Conservation (phyloP, 1,140 invertebrate species). For the Neuroterus valhalla region DNA sequence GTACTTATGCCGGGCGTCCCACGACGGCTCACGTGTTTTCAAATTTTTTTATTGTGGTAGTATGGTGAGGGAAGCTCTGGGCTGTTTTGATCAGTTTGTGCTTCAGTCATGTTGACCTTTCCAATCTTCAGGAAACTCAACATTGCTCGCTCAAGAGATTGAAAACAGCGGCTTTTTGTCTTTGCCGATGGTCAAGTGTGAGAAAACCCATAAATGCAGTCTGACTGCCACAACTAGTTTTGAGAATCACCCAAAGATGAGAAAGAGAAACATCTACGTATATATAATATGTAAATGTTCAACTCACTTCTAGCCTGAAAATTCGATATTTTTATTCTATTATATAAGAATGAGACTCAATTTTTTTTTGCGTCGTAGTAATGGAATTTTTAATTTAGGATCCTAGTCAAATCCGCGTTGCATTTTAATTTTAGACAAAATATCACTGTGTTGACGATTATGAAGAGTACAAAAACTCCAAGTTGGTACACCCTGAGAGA, state of each 20-base stretch:
- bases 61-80: too few species aligned
- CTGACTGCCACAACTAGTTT: background rate
- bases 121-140: too few species aligned
- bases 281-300: background rate
- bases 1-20: too few species aligned
- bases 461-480: background rate
- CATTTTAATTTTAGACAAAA: background rate
- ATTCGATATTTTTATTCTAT: background rate
- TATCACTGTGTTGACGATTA: background rate
- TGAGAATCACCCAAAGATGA: background rate
- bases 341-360: background rate
- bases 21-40: too few species aligned
- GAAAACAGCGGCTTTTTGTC: too few species aligned
- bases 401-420: background rate
- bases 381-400: background rate
- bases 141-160: too few species aligned
- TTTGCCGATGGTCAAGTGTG: background rate
- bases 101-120: too few species aligned
- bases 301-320: background rate
- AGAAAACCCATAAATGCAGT: background rate
- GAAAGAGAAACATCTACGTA: slow-evolving; percentile 11
- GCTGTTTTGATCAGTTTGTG: too few species aligned
- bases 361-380: background rate
- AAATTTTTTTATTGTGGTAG: too few species aligned
- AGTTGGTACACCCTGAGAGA: background rate